Evolutionary conservation across 64 coral and sea anemone genomes (phyloP).

Genomic region (Astreopora myriophthalma): DNA sequence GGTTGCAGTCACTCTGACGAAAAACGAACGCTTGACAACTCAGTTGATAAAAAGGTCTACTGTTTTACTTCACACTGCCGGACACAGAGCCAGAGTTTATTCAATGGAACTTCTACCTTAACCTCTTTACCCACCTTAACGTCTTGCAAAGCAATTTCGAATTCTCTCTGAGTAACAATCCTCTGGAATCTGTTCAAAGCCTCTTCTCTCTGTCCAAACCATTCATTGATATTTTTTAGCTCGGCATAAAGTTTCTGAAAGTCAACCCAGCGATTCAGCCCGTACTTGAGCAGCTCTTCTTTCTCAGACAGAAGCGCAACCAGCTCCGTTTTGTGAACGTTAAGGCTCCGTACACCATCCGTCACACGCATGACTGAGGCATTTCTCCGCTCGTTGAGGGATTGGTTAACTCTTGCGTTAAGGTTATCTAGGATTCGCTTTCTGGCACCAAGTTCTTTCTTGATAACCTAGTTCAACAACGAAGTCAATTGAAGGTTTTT

Average conservation of each 20-base stretch:
- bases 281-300: constrained; percentile 64
- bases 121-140: constrained; percentile 77
- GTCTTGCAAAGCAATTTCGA: constrained; percentile 87
- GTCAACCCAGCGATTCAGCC: constrained; percentile 78
- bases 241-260: constrained; percentile 81
- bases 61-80: too few relatives aligned
- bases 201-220: constrained; percentile 76
- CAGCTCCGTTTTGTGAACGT: constrained; percentile 28
- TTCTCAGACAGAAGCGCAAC: constrained; percentile 64
- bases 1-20: too few relatives aligned
- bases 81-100: too few relatives aligned
- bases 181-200: constrained; percentile 79
- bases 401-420: constrained; percentile 34
- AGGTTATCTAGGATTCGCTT: constrained; percentile 50
- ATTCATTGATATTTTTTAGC: constrained; percentile 79
- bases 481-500: not conserved
- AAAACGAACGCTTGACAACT: too few relatives aligned
- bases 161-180: constrained; percentile 84
- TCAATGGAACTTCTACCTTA: not conserved
- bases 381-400: constrained; percentile 17
- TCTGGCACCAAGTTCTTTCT: constrained; percentile 46
- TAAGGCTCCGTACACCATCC: constrained; percentile 49
- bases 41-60: too few relatives aligned
- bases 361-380: constrained; percentile 18
- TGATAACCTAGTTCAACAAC: constrained; percentile 29